Percentiles rank a stretch among this genome's conserved stretches.
Evolutionary conservation across 1,140 invertebrate species (phyloP).

Genomic region (Delia radicum): DNA sequence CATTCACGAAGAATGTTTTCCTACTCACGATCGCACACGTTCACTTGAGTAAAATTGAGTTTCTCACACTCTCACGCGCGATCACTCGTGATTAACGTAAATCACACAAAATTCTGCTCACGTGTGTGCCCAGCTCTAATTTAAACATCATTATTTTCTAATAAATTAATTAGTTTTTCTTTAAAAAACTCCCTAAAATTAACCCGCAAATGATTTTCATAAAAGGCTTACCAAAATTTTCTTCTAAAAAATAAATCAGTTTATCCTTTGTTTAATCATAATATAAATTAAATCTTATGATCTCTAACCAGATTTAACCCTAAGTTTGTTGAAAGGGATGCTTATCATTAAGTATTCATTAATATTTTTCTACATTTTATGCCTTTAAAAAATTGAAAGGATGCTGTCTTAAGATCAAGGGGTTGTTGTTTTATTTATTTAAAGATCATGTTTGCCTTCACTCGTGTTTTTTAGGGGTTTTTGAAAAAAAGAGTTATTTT

Average conservation of each 20-base stretch:
- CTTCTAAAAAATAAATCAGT: neutral
- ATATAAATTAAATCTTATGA: neutral
- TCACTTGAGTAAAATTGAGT: no score
- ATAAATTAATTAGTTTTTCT: neutral
- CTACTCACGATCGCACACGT: no score
- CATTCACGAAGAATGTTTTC: no score
- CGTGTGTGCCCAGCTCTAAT: no score
- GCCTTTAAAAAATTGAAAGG: neutral
- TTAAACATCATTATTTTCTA: no score
- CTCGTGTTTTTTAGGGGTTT: neutral
- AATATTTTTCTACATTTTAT: neutral
- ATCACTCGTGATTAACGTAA: no score
- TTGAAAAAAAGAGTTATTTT: neutral
- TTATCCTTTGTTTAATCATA: neutral
- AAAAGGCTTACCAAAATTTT: neutral
- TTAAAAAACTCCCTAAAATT: neutral
- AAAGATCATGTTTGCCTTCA: neutral
- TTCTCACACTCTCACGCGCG: no score
- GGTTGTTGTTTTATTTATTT: neutral
- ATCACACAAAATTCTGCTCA: no score
- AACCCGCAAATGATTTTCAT: neutral
- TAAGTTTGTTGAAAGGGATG: neutral
- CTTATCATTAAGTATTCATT: neutral
- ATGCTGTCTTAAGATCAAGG: neutral
- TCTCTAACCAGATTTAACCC: neutral